Base-by-base conservation (phyloP, 2,888 invertebrate species). In the Plebejus melissa region DNA sequence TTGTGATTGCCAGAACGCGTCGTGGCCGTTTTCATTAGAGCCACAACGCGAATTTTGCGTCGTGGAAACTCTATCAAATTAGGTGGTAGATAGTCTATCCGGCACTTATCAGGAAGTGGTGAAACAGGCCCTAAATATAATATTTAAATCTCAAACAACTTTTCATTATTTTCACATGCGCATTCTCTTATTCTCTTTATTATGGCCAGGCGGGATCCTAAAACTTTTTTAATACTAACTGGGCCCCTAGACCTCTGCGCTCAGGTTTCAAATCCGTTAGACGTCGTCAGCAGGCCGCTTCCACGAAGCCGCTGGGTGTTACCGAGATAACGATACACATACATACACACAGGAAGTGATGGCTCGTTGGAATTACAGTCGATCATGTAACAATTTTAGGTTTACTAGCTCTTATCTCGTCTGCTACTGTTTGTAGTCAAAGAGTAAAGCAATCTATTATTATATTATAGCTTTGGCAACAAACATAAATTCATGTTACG, bases 321-420 rank as follows among this genome's bases (percentile, higher is more conserved):
- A 65, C 32, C 28, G 28, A 65, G 60, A 65, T 65, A 65, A 65
- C 54, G 60, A 28, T 7, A 22, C 58, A 58, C 9, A 57, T n/a
- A 60, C 58, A 65, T 65, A 65, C 32, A 65, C 60, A 32, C 60
- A 65, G 60, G 60, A 65, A 65, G 32, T 65, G 60, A 65, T 11
- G 28, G 60, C 60, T 65, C 32, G 60, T 65, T 65, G 4, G 32
- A 65, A 65, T 65, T 69, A 0, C 38, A 69, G 13, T 69, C 38
- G 36, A 38, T 69, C 36, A 36, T 69, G 16, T 38, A n/a, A 69
- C 36, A n/a, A 36, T 38, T 38, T 69, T 50, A 50, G 50, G 36
- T 36, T 38, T 11, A 69, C 65, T 11, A 36, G 32, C 65, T 22
- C 22, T 22, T 22, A 22, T 69, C 2, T 50, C 16, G 3, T 16